A percentile compares a stretch with the other conserved stretches of the same genome.
phyloP scores from a whole-genome alignment of 2,888 invertebrate species.

The Dynastes maya region DNA sequence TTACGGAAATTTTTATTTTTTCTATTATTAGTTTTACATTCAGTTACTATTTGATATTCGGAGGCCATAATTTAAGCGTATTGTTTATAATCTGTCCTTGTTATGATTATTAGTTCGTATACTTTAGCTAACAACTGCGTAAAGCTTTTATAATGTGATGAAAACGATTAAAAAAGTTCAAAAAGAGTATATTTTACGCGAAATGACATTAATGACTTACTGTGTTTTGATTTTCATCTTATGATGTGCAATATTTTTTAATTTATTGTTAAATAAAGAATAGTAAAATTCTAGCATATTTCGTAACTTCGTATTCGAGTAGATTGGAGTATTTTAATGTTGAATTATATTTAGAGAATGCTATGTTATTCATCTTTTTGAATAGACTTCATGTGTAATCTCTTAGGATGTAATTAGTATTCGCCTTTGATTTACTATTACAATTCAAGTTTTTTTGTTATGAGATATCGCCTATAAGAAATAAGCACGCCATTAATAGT shows the following conservation, averaged over 20 bases:
- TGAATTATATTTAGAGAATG: no score
- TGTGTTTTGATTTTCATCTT: constrained; percentile 24
- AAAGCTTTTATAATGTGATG: constrained; percentile 30
- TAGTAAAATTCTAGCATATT: no score
- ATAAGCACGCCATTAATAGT: no score
- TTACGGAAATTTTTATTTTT: not conserved
- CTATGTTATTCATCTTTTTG: no score
- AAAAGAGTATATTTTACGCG: constrained; percentile 17
- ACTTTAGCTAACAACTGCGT: constrained; percentile 18
- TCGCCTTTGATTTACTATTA: no score
- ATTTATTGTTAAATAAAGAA: not conserved
- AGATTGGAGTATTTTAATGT: no score
- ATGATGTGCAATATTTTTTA: not conserved
- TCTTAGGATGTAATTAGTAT: no score
- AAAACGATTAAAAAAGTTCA: constrained; percentile 24
- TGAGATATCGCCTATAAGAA: no score
- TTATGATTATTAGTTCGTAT: constrained; percentile 12
- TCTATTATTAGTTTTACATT: constrained; percentile 19
- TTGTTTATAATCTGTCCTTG: constrained; percentile 28
- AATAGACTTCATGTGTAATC: no score
- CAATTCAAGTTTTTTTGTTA: no score
- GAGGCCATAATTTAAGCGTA: constrained; percentile 9
- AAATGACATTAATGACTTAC: constrained; percentile 26
- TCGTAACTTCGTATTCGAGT: no score
- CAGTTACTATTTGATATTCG: constrained; percentile 7